A percentile compares a stretch with the other conserved stretches of the same genome.
These are phyloP conservation scores for Stegastes partitus DNA, from an alignment of 2,113 vertebrate genomes.

Conservation along the genomic window DNA sequence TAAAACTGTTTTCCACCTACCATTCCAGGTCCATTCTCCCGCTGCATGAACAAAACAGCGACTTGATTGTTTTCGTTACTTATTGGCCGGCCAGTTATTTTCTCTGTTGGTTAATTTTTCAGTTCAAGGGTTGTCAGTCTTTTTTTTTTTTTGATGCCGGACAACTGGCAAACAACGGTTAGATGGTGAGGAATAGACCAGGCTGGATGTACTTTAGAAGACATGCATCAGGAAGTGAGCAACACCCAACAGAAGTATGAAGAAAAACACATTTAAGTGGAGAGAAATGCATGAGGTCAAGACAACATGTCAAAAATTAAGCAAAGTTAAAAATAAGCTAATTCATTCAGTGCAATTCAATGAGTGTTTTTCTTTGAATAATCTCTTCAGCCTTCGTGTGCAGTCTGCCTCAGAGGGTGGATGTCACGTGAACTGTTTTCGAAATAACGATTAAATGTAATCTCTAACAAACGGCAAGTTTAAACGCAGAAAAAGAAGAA, in stretches of 20 bases:
- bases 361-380: too few species aligned
- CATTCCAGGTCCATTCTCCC: background rate
- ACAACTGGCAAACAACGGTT: background rate
- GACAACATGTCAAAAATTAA: too few species aligned
- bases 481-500: background rate
- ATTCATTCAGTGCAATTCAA: too few species aligned
- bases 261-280: background rate
- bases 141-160: background rate
- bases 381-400: too few species aligned
- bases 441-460: background rate
- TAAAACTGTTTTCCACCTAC: background rate
- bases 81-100: background rate
- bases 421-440: background rate
- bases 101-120: background rate
- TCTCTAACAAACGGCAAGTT: background rate
- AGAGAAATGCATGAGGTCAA: background rate
- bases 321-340: too few species aligned
- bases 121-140: background rate
- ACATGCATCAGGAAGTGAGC: background rate
- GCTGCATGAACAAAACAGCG: background rate
- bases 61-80: background rate
- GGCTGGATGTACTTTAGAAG: background rate
- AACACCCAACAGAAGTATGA: too few species aligned
- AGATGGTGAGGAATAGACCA: background rate
- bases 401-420: background rate